Conservation (phyloP, 2,113 vertebrate genomes). For the Anhinga rufa region DNA sequence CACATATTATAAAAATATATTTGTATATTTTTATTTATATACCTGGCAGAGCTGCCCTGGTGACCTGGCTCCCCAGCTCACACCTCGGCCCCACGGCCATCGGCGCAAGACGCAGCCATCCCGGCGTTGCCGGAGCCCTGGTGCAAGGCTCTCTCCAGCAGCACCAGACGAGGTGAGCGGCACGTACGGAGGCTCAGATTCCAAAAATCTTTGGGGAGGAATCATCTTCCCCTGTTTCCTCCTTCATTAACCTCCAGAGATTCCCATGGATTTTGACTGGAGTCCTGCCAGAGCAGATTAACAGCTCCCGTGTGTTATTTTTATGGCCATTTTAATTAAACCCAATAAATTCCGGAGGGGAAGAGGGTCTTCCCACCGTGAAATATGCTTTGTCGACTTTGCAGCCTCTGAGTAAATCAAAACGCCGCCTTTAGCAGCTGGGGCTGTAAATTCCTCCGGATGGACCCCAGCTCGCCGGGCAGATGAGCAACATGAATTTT, state of each 20-base stretch:
- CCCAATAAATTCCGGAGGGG: background rate
- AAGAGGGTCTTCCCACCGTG: background rate
- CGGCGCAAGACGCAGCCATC: rapidly evolving
- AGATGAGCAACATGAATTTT: background rate
- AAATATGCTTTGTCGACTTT: background rate
- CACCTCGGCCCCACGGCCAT: background rate
- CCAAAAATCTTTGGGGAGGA: background rate
- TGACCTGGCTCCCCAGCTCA: background rate
- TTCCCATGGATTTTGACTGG: background rate
- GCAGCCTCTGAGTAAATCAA: background rate
- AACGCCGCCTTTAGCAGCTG: rapidly evolving
- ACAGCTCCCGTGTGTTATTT: background rate
- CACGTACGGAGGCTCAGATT: background rate
- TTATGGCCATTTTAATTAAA: constrained; percentile 8
- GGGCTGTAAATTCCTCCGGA: background rate
- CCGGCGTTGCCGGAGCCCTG: rapidly evolving
- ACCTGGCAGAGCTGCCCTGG: background rate
- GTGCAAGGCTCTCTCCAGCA: background rate
- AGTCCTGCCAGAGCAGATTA: background rate
- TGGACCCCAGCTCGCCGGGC: background rate
- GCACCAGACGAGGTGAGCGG: background rate
- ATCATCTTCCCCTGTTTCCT: background rate
- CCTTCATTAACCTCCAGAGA: background rate
- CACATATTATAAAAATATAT: background rate
- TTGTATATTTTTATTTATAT: background rate